phyloP scores from a whole-genome alignment of 1,140 invertebrate species.

The Bathynomus jamesi region DNA sequence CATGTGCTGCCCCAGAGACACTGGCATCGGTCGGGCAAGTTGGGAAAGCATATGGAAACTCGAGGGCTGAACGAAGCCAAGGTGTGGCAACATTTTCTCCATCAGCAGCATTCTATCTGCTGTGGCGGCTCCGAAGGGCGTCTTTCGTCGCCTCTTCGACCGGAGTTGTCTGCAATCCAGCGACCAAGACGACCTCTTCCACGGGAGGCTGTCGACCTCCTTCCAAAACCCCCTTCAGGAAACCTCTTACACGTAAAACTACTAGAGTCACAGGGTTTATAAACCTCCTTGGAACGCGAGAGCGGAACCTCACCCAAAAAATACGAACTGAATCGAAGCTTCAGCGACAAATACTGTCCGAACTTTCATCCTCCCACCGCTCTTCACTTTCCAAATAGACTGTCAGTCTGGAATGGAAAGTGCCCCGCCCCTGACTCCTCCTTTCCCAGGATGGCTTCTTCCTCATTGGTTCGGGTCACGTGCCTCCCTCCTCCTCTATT shows the following conservation, averaged over 20 bases:
- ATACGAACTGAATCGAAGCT: slow-evolving; percentile 8
- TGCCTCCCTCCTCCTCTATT: not conserved
- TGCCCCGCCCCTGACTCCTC: slow-evolving; percentile 13
- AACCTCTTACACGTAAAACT: not conserved
- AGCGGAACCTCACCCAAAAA: not conserved
- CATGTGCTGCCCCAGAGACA: slow-evolving; percentile 25
- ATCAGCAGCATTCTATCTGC: slow-evolving; percentile 29
- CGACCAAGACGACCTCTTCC: not conserved
- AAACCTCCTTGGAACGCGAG: too few species aligned
- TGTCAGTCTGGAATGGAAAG: slow-evolving; percentile 11
- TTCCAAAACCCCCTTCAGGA: not conserved
- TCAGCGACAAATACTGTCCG: slow-evolving; percentile 28
- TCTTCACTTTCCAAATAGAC: slow-evolving; percentile 29
- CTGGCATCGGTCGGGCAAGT: slow-evolving; percentile 24
- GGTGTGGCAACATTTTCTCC: slow-evolving; percentile 35
- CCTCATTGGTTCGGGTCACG: slow-evolving; percentile 10
- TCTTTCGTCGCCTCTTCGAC: slow-evolving; percentile 11
- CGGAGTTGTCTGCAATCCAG: slow-evolving; percentile 2
- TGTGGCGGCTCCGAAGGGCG: slow-evolving; percentile 6
- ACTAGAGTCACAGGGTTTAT: too few species aligned
- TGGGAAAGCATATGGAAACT: slow-evolving; percentile 24
- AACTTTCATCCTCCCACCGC: slow-evolving; percentile 16
- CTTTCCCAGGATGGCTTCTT: not conserved
- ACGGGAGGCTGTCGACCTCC: not conserved
- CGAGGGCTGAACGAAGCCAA: slow-evolving; percentile 29